Evolutionary conservation across 2,113 vertebrate species (phyloP).

Genomic region (Telmatochromis sp.): DNA sequence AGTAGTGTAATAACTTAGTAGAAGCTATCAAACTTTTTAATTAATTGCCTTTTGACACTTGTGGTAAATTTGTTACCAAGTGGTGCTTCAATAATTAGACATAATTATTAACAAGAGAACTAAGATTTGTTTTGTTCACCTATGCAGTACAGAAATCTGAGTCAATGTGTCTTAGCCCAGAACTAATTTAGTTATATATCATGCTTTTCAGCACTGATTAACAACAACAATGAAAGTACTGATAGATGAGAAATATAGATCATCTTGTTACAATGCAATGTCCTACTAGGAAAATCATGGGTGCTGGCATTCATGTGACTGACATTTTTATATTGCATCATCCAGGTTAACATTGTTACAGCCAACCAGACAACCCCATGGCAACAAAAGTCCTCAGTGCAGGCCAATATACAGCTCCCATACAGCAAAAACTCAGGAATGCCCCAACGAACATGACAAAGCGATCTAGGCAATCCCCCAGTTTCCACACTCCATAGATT

Average conservation of each 20-base stretch:
- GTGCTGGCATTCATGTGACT: background rate
- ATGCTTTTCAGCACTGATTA: background rate
- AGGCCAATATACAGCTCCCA: background rate
- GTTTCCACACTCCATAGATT: background rate
- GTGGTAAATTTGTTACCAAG: background rate
- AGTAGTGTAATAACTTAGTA: background rate
- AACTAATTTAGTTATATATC: background rate
- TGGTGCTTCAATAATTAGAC: background rate
- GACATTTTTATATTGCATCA: background rate
- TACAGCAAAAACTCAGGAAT: background rate
- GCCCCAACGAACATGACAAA: background rate
- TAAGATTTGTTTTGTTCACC: background rate
- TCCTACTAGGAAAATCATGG: background rate
- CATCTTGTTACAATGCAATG: background rate
- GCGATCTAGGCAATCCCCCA: background rate
- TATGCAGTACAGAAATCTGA: background rate
- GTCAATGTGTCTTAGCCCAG: background rate
- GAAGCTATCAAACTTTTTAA: background rate
- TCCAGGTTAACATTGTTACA: background rate
- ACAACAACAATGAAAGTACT: background rate
- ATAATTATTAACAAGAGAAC: background rate
- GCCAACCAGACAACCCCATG: background rate
- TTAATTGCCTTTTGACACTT: background rate
- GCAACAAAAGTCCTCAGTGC: background rate
- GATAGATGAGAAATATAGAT: background rate